phyloP scores from a whole-genome alignment of 2,888 invertebrate species.

The Tinea pellionella region DNA sequence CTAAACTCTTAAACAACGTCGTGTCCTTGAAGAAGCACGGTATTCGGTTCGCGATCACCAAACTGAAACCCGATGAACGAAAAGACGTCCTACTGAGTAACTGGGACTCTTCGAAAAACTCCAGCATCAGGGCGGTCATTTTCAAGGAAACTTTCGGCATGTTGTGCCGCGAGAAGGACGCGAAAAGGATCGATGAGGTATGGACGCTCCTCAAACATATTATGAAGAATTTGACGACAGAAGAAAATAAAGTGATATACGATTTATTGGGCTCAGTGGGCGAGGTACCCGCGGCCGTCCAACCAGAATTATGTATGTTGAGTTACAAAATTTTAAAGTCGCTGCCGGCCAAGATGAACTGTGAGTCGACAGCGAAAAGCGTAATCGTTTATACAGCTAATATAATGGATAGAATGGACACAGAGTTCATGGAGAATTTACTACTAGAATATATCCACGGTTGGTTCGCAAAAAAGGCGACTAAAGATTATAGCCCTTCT shows the following conservation, averaged over 20 bases:
- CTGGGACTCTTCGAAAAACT: slow-evolving; percentile 39
- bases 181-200: slow-evolving; percentile 24
- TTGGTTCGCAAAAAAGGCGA: neutral
- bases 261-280: slow-evolving; percentile 26
- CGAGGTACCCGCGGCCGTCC: slow-evolving; percentile 28
- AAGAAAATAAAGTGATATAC: slow-evolving; percentile 41
- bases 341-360: slow-evolving; percentile 22
- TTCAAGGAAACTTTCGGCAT: slow-evolving; percentile 35
- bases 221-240: slow-evolving; percentile 34
- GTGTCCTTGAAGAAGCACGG: slow-evolving; percentile 48
- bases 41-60: slow-evolving; percentile 35
- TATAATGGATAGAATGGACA: slow-evolving; percentile 30
- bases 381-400: slow-evolving; percentile 24
- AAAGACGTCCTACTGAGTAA: slow-evolving; percentile 29
- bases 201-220: slow-evolving; percentile 37
- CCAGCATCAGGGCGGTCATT: slow-evolving; percentile 36
- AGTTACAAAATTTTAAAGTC: slow-evolving; percentile 34
- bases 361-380: slow-evolving; percentile 19
- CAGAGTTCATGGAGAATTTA: slow-evolving; percentile 31
- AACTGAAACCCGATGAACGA: slow-evolving; percentile 29
- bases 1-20: neutral
- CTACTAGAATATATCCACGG: slow-evolving; percentile 24
- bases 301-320: slow-evolving; percentile 32
- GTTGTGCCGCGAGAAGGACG: slow-evolving; percentile 32
- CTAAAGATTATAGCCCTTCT: slow-evolving; percentile 6